Base-by-base conservation (phyloP, 2,888 invertebrate species). In the Troides aeacus region DNA sequence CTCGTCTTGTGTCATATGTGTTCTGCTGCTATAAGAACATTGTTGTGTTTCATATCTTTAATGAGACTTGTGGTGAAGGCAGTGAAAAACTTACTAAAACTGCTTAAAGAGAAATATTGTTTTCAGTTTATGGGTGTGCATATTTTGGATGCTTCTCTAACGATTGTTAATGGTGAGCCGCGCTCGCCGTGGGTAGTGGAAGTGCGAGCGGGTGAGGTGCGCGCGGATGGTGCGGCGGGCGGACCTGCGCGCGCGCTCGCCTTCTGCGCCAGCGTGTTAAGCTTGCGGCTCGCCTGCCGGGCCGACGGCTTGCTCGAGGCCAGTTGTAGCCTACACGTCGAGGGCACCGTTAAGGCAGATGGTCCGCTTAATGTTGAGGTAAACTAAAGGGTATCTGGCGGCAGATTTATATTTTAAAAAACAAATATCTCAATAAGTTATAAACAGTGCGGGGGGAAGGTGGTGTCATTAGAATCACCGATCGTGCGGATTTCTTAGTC, bases 341-440 rank as follows among this genome's bases (percentile, higher is more conserved):
- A 97, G 84, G 96, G 96, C 0, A 96, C 96, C 1, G 92, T 97
- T 15, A 95, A 96, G 75, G 97, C 96, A 8, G 96, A 96, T 78
- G 96, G 96, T 5, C 96, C 97, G n/a, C 87, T 97, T n/a, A 96
- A 96, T 75, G 95, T 97, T 59, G 97, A 97, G 93, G 97, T 96
- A 62, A 15, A 17, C 8, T 17, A n/a, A n/a, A n/a, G n/a, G n/a
- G n/a, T n/a, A n/a, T n/a, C n/a, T n/a, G n/a, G n/a, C n/a, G n/a
- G n/a, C n/a, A n/a, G n/a, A n/a, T n/a, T n/a, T n/a, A n/a, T n/a
- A n/a, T n/a, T n/a, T n/a, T n/a, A n/a, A n/a, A n/a, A n/a, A n/a
- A n/a, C n/a, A n/a, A n/a, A n/a, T n/a, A n/a, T n/a, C n/a, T n/a
- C n/a, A n/a, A n/a, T n/a, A n/a, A n/a, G n/a, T n/a, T n/a, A n/a